These are phyloP conservation scores for Cecidostiba fungosa DNA, from an alignment of 2,888 invertebrate species.

Conservation along the genomic window DNA sequence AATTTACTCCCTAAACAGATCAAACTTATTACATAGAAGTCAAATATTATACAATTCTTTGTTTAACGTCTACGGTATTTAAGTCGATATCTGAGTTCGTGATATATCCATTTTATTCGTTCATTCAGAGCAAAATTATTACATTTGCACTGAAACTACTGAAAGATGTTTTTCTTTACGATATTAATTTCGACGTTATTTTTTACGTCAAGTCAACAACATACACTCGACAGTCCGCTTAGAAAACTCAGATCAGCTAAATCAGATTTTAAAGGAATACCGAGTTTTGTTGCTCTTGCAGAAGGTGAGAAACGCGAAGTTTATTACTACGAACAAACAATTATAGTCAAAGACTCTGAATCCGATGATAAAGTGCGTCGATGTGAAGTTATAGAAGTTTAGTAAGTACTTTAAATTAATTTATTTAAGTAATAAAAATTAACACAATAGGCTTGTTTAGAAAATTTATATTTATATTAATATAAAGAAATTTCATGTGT, in stretches of 20 bases:
- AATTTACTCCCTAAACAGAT: neutral
- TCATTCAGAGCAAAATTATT: neutral
- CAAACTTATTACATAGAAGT: neutral
- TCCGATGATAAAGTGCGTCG: slow-evolving; percentile 86
- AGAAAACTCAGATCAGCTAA: neutral
- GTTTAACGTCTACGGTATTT: neutral
- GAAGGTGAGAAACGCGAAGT: slow-evolving; percentile 77
- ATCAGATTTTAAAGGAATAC: slow-evolving; percentile 69
- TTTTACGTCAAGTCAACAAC: neutral
- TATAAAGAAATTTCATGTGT: no score
- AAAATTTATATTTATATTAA: no score
- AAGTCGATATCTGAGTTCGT: neutral
- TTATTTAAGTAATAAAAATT: neutral
- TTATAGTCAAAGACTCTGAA: slow-evolving; percentile 90
- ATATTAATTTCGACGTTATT: neutral
- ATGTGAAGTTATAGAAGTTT: slow-evolving; percentile 92
- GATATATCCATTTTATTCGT: neutral
- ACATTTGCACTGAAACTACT: neutral
- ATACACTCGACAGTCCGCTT: neutral
- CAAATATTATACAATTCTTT: neutral
- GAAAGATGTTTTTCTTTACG: neutral
- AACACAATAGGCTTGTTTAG: neutral
- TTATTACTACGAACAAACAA: slow-evolving; percentile 90
- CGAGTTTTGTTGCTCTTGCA: neutral
- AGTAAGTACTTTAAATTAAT: slow-evolving; percentile 84